Evolutionary conservation across 2,797 vertebrate genomes (phyloP).

Genomic region (Melanotaenia parkinsoni): DNA sequence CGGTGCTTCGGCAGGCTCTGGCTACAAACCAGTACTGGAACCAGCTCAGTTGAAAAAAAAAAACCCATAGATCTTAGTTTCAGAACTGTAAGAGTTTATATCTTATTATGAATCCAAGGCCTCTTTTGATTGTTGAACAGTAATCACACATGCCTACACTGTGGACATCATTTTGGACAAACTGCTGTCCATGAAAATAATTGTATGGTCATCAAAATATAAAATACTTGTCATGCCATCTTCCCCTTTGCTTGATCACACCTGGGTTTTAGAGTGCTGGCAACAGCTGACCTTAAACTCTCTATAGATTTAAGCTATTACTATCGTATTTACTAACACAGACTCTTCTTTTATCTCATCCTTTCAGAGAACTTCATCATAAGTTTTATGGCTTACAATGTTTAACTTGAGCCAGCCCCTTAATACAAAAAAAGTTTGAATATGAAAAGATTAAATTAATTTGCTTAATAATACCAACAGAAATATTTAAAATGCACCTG

Average conservation of each 20-base stretch:
- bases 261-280: too few species aligned
- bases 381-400: too few species aligned
- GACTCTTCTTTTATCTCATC: neutral
- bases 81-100: neutral
- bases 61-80: neutral
- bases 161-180: neutral
- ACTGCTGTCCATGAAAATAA: neutral
- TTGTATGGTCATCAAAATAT: neutral
- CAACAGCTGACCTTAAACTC: neutral
- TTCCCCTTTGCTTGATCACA: too few species aligned
- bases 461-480: neutral
- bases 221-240: too few species aligned
- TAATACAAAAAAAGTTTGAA: too few species aligned
- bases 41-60: too few species aligned
- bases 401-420: too few species aligned
- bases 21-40: too few species aligned
- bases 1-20: too few species aligned
- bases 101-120: neutral
- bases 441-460: neutral
- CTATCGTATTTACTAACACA: neutral
- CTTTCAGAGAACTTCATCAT: too few species aligned
- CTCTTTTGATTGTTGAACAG: neutral
- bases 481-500: neutral
- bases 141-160: neutral
- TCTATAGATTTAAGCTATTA: neutral